Conservation (phyloP, 2,888 invertebrate genomes). For the Meiosimyza decipiens region DNA sequence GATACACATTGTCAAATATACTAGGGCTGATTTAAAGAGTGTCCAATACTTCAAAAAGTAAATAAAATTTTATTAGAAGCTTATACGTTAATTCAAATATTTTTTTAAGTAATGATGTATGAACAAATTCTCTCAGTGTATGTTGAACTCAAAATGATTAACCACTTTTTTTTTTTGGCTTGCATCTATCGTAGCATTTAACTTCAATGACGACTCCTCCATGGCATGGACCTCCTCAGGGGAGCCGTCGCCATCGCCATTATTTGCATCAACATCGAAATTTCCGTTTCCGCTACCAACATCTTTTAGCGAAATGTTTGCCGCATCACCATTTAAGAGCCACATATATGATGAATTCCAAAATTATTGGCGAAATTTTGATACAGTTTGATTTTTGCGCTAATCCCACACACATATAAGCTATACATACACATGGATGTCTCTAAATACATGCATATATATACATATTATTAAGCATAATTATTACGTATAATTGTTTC, state of each 20-base stretch:
- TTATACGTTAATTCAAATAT: too few species aligned
- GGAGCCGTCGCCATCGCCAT: constrained; percentile 16
- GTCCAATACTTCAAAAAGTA: too few species aligned
- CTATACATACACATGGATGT: too few species aligned
- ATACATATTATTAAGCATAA: too few species aligned
- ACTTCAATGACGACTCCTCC: constrained; percentile 23
- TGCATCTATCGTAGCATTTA: constrained; percentile 18
- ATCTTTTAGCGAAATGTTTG: constrained; percentile 57
- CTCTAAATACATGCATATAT: too few species aligned
- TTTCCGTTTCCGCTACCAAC: constrained; percentile 48
- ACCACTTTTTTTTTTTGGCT: constrained; percentile 21
- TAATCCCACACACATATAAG: too few species aligned
- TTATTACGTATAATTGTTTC: too few species aligned
- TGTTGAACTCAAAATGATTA: background rate
- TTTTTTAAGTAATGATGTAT: too few species aligned
- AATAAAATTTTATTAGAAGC: too few species aligned
- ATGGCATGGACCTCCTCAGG: background rate
- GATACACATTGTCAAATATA: too few species aligned
- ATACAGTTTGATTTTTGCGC: constrained; percentile 42
- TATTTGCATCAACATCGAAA: constrained; percentile 36
- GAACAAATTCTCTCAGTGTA: too few species aligned
- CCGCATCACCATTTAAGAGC: constrained; percentile 57
- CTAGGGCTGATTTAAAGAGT: too few species aligned
- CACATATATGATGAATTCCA: constrained; percentile 59
- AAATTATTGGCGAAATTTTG: constrained; percentile 61